These are phyloP conservation scores for Urocynchramus pylzowi DNA, from an alignment of 2,113 vertebrate genomes.

Conservation along the genomic window DNA sequence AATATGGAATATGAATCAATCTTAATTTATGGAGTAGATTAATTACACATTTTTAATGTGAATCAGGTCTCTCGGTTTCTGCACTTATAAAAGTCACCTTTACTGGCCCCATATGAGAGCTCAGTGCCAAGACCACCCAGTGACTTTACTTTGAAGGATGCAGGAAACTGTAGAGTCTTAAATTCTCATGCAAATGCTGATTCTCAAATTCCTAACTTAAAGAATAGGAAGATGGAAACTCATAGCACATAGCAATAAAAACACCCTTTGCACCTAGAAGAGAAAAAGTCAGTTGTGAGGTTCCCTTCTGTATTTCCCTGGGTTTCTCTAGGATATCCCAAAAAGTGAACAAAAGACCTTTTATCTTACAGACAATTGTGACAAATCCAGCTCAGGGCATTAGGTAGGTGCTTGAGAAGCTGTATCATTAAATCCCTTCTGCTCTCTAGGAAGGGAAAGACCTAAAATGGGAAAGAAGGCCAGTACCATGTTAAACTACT, in stretches of 20 bases:
- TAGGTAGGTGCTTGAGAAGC: background rate
- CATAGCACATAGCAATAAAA: background rate
- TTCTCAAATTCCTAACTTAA: slow-evolving; percentile 42
- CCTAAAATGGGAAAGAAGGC: slow-evolving; percentile 43
- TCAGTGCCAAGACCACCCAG: slow-evolving; percentile 38
- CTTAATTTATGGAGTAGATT: background rate
- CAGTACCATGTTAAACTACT: slow-evolving; percentile 55
- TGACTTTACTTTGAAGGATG: slow-evolving; percentile 19
- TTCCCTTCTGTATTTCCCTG: background rate
- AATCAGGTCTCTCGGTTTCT: slow-evolving; percentile 4
- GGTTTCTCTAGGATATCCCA: background rate
- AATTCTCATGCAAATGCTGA: background rate
- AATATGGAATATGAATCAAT: background rate
- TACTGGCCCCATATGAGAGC: background rate
- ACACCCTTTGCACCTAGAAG: background rate
- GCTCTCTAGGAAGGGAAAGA: background rate
- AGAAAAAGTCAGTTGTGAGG: background rate
- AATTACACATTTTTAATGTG: background rate
- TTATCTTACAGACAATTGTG: background rate
- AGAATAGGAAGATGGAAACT: slow-evolving; percentile 46
- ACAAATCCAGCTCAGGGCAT: background rate
- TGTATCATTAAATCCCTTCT: background rate
- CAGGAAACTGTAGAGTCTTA: slow-evolving; percentile 18
- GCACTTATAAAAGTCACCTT: slow-evolving; percentile 14
- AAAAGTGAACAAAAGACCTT: background rate